Evolutionary conservation across 2,113 vertebrate genomes (phyloP), one percentile per base, ranked within the genome.

Genomic region (Rhombomys opimus): DNA sequence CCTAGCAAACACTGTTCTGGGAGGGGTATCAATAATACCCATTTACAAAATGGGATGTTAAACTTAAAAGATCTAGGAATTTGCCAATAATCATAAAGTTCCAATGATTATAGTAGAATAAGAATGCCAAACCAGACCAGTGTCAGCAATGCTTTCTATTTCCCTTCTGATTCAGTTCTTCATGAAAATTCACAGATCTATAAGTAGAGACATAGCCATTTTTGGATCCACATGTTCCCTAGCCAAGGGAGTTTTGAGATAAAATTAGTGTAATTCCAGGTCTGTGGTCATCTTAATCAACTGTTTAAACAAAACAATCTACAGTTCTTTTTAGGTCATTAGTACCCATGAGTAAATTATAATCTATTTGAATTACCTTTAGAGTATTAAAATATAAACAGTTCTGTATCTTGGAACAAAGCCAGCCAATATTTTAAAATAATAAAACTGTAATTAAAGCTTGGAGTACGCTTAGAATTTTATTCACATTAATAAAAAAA

Each of bases 291-390:
- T 94, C 92, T 80, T 93, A 95, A 97, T 96, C 82, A 94, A 91
- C 89, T 96, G n/a, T 97, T 97, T 95, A 68, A 97, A 96, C 73
- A 84, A 96, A 97, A 80, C 70, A 90, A 87, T 92, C 63, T 75
- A 87, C 32, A 97, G 90, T 96, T 96, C 90, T 76, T 85, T 57
- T 92, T 96, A 93, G 80, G 96, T 97, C 78, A 95, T 97, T 97
- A 97, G 32, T 96, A 90, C 25, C 54, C 14, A 18, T 78, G 81
- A 90, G 88, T 89, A 97, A 93, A 96, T 96, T 96, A 92, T 84
- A 92, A 93, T 73, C 22, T 93, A 41, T 82, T 96, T 91, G 82
- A 87, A 63, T 82, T 91, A 57, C 17, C 41, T 46, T 77, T 82
- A 25, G 87, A 91, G 82, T 95, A 91, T 89, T 96, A 95, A 96